phyloP scores from a whole-genome alignment of 2,797 vertebrate species.

The Odontamblyopus lacepedii region DNA sequence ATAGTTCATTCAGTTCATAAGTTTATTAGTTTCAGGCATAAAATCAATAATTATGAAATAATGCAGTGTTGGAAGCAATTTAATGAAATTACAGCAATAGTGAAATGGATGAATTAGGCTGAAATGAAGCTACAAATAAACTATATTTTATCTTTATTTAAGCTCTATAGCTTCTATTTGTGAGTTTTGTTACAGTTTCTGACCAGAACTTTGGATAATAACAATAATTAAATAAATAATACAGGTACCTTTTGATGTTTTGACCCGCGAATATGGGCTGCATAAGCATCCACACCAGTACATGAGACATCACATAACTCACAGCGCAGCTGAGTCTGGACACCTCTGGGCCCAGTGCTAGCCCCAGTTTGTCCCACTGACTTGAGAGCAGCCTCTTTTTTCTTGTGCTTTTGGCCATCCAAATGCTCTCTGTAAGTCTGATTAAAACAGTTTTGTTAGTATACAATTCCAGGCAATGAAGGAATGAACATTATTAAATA shows the following conservation, averaged over 20 bases:
- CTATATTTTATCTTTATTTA: background rate
- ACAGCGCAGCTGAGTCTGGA: constrained; percentile 79
- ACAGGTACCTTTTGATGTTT: constrained; percentile 81
- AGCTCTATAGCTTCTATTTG: too few relatives aligned
- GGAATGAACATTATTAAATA: background rate
- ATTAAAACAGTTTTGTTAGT: constrained; percentile 3
- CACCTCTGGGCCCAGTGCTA: constrained; percentile 60
- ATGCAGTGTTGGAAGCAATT: background rate
- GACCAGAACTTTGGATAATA: background rate
- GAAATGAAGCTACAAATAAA: background rate
- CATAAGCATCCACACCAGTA: constrained; percentile 80
- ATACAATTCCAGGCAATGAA: background rate
- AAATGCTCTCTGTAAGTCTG: constrained; percentile 84
- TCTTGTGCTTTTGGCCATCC: constrained; percentile 87
- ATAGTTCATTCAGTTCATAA: too few relatives aligned
- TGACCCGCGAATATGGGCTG: constrained; percentile 72
- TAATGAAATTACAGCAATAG: background rate
- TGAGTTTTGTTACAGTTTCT: background rate
- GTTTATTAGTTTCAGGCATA: too few relatives aligned
- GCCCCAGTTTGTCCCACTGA: constrained; percentile 61
- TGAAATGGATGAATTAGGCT: background rate
- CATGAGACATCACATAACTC: constrained; percentile 84
- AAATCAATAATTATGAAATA: background rate
- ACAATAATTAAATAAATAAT: background rate
- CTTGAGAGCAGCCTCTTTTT: constrained; percentile 82